phyloP scores from a whole-genome alignment of 2,888 invertebrate genomes.

The Drosophila helvetica region DNA sequence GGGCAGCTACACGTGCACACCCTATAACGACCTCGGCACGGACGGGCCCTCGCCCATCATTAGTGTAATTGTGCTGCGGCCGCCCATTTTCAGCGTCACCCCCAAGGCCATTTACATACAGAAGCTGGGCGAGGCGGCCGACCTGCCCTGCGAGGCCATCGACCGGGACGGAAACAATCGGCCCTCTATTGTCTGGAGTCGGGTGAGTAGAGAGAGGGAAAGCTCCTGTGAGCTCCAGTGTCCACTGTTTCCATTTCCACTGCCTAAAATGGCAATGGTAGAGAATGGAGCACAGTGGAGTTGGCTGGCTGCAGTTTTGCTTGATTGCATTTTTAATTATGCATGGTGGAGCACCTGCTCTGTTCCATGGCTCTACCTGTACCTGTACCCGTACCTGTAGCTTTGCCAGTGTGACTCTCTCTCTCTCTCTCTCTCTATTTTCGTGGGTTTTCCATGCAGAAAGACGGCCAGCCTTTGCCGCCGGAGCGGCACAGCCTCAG shows the following conservation, averaged over 20 bases:
- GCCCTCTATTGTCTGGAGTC: conserved; percentile 88
- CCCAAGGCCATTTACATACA: conserved; percentile 94
- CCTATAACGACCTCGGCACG: conserved; percentile 94
- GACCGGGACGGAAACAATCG: conserved; percentile 88
- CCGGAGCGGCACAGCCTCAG: conserved; percentile 87
- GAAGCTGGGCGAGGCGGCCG: conserved; percentile 91
- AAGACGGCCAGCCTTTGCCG: conserved; percentile 90
- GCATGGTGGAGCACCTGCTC: conserved; percentile 38
- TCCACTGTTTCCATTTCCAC: conserved; percentile 27
- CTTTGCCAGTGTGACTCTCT: background rate
- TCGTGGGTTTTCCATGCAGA: conserved; percentile 84
- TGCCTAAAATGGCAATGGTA: conserved; percentile 27
- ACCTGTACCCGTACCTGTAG: background rate
- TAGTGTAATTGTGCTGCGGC: conserved; percentile 92
- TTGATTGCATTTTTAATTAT: conserved; percentile 74
- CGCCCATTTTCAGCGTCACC: conserved; percentile 91
- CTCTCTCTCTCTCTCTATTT: background rate
- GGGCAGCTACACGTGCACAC: conserved; percentile 95
- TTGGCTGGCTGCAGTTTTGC: conserved; percentile 31
- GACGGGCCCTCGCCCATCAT: conserved; percentile 93
- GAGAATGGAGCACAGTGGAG: background rate
- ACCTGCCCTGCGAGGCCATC: conserved; percentile 92
- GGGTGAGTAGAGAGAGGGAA: conserved; percentile 84
- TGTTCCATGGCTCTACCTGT: conserved; percentile 1
- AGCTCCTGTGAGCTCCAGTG: background rate